Conservation (phyloP, 2,888 invertebrate species). For the Thysanoteuthis rhombus region DNA sequence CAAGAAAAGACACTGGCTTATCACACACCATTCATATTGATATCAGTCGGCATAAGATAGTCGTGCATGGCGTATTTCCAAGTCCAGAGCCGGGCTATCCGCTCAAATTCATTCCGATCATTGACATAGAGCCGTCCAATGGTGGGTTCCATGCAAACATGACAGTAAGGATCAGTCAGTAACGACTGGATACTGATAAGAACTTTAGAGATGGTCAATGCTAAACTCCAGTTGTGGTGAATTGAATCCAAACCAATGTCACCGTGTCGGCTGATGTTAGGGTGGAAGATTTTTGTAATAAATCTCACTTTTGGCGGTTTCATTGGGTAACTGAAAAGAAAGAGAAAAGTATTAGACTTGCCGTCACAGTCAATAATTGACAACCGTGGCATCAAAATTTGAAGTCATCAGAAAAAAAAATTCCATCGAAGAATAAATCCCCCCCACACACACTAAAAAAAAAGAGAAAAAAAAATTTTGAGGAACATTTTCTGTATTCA, state of each 20-base stretch:
- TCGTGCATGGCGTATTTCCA: constrained; percentile 79
- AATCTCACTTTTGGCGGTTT: constrained; percentile 90
- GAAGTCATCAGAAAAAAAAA: too few species aligned
- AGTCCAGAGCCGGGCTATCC: constrained; percentile 86
- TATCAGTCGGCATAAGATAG: constrained; percentile 57
- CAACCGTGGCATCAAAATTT: too few species aligned
- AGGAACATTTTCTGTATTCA: too few species aligned
- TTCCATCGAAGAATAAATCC: too few species aligned
- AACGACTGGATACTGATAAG: constrained; percentile 67
- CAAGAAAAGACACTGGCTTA: neutral
- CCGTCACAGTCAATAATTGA: too few species aligned
- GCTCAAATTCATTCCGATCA: constrained; percentile 80
- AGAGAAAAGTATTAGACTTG: neutral
- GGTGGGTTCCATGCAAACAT: constrained; percentile 89
- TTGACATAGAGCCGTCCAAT: constrained; percentile 82
- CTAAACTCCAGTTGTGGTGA: constrained; percentile 95
- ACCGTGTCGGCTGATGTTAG: constrained; percentile 93
- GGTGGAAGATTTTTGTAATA: constrained; percentile 91
- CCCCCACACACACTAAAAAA: too few species aligned
- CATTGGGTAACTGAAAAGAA: constrained; percentile 80
- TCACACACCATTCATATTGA: constrained; percentile 53
- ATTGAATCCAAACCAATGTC: constrained; percentile 95
- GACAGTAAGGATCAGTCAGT: constrained; percentile 82
- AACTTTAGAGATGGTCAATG: constrained; percentile 83
- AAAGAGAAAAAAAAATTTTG: too few species aligned